Evolutionary conservation across 2,888 invertebrate genomes (phyloP).

Genomic region (Chouioia cunea): DNA sequence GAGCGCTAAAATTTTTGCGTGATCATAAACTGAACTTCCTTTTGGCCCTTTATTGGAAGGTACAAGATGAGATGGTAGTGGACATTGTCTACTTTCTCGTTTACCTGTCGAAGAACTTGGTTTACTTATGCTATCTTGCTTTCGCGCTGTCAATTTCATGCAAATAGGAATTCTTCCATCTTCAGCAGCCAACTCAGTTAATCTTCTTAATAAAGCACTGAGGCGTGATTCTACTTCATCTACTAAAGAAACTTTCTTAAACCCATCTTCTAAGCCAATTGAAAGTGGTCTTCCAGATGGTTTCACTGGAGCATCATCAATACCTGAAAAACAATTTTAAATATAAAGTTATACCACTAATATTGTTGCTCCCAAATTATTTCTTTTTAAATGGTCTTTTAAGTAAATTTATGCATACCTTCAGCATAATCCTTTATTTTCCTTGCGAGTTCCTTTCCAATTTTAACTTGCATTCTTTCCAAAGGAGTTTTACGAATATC

Average conservation of each 20-base stretch:
- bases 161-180: conserved; percentile 85
- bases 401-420: conserved; percentile 68
- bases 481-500: conserved; percentile 78
- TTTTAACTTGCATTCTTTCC: conserved; percentile 71
- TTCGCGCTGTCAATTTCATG: conserved; percentile 80
- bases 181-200: conserved; percentile 80
- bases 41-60: conserved; percentile 72
- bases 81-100: conserved; percentile 81
- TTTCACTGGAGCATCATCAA: conserved; percentile 80
- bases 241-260: conserved; percentile 79
- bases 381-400: not conserved
- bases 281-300: conserved; percentile 83
- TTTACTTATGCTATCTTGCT: conserved; percentile 76
- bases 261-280: conserved; percentile 85
- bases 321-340: conserved; percentile 52
- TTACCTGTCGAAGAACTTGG: conserved; percentile 73
- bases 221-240: conserved; percentile 82
- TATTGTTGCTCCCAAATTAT: not conserved
- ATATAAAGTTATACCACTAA: not conserved
- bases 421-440: conserved; percentile 78
- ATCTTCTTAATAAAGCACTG: conserved; percentile 76
- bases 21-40: conserved; percentile 66
- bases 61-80: conserved; percentile 72
- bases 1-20: conserved; percentile 77
- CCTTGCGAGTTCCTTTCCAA: conserved; percentile 78